Base-by-base conservation (phyloP, 2,888 invertebrate genomes). In the Parnassius smintheus region DNA sequence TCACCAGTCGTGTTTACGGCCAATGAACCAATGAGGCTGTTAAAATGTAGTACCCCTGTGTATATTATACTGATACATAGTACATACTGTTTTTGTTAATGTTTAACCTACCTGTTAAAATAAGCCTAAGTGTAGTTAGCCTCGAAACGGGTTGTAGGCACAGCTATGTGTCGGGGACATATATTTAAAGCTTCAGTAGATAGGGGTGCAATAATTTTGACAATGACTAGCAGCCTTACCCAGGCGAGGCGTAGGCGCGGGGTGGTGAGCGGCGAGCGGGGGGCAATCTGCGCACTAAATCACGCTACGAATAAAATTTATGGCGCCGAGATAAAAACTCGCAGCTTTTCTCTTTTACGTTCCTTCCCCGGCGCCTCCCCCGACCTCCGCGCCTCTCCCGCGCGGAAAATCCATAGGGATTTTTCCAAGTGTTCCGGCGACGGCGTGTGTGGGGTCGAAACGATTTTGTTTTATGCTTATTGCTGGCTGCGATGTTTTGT, bases 301-400 rank as follows among this genome's bases (percentile, higher is more conserved):
- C 92, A 92, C 92, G 92, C 90, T 92, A 88, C 92, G 92, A 92
- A 92, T 92, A 92, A 92, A 92, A 92, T 92, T 92, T 92, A 92
- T 92, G 92, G 92, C 88, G 90, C 90, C 91, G 91, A 92, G 92
- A 92, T 92, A 92, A 92, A 92, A 92, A 92, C 92, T 92, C 92
- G 92, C 91, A 92, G 92, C 92, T 92, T 92, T 92, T 92, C 92
- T 92, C 92, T 92, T 92, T 92, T 92, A 91, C 91, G 91, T 91
- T 90, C 89, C 87, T 90, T 88, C 85, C 83, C 86, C 83, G 79
- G 76, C 71, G 71, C 74, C 62, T 53, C 54, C 73, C 71, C 81
- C 80, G 81, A 79, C 78, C 82, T 83, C 79, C 82, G 80, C 81
- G 86, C 70, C 80, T 79, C 83, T 60, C 70, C 62, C 86, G 82